These are phyloP conservation scores for Agrenia bidenticulata DNA, from an alignment of 2,888 invertebrate species.

Conservation along the genomic window DNA sequence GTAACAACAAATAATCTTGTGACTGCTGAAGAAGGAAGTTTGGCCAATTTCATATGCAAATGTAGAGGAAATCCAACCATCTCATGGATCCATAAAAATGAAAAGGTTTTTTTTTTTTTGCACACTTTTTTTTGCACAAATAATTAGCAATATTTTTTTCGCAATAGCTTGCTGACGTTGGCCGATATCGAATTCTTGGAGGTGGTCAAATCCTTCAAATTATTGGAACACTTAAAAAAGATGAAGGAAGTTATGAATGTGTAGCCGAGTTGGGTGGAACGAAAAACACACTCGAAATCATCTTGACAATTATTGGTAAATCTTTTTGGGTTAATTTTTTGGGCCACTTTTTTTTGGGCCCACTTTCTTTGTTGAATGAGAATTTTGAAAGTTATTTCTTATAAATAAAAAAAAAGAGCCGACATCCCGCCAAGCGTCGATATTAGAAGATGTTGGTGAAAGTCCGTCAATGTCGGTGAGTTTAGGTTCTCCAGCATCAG, in stretches of 20 bases:
- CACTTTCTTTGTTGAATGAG: too few species aligned
- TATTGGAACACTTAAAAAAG: conserved; percentile 73
- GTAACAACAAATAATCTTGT: conserved; percentile 62
- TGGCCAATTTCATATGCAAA: conserved; percentile 71
- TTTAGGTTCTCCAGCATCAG: conserved; percentile 68
- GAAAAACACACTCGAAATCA: too few species aligned
- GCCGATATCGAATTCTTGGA: conserved; percentile 63
- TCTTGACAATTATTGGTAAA: too few species aligned
- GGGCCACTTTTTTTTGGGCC: too few species aligned
- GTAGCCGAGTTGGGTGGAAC: conserved; percentile 70
- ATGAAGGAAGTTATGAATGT: conserved; percentile 83
- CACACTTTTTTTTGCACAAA: too few species aligned
- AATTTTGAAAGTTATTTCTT: too few species aligned
- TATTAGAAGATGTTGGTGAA: conserved; percentile 62
- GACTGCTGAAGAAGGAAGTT: conserved; percentile 69
- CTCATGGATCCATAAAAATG: conserved; percentile 69
- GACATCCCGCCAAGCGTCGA: conserved; percentile 62
- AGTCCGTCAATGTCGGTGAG: conserved; percentile 61
- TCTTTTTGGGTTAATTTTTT: too few species aligned
- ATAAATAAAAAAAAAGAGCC: too few species aligned
- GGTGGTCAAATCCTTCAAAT: conserved; percentile 65
- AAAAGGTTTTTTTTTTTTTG: too few species aligned
- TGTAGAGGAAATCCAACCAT: conserved; percentile 75
- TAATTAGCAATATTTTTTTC: too few species aligned
- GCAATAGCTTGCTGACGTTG: conserved; percentile 69